phyloP scores from a whole-genome alignment of 2,113 vertebrate species.

The Okapia johnstoni region DNA sequence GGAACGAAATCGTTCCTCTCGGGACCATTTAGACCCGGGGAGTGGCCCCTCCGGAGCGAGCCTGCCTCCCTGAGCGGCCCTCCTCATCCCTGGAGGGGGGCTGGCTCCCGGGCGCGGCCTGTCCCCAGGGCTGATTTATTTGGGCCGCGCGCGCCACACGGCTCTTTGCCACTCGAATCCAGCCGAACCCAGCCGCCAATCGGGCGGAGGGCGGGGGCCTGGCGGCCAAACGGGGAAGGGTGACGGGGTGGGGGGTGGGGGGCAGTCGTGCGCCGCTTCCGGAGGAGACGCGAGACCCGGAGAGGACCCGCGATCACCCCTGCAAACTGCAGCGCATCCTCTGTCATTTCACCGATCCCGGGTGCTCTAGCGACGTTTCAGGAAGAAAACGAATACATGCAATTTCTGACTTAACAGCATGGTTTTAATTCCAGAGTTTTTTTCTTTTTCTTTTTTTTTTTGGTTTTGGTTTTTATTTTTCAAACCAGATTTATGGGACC shows the following conservation, averaged over 20 bases:
- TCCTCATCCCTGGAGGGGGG: neutral
- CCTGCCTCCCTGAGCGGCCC: neutral
- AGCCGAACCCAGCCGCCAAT: neutral
- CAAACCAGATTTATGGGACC: neutral
- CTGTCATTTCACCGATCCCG: neutral
- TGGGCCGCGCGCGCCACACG: neutral
- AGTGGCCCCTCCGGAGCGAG: neutral
- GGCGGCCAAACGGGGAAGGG: neutral
- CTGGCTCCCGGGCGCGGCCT: neutral
- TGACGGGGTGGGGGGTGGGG: neutral
- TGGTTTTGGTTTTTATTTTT: neutral
- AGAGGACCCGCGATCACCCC: neutral
- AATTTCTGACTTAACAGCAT: neutral
- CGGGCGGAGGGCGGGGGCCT: constrained; percentile 25
- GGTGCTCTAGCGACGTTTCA: neutral
- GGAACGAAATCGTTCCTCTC: constrained; percentile 36
- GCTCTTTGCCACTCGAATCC: neutral
- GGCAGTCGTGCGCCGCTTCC: neutral
- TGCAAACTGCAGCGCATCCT: neutral
- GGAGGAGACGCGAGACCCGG: neutral
- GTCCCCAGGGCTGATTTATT: neutral
- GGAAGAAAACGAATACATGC: neutral
- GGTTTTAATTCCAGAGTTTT: neutral
- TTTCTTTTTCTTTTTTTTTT: neutral
- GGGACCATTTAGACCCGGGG: neutral